Evolutionary conservation across 2,888 invertebrate genomes (phyloP), one percentile per base, ranked within the genome.

Genomic region (Leptinotarsa rubiginosa): DNA sequence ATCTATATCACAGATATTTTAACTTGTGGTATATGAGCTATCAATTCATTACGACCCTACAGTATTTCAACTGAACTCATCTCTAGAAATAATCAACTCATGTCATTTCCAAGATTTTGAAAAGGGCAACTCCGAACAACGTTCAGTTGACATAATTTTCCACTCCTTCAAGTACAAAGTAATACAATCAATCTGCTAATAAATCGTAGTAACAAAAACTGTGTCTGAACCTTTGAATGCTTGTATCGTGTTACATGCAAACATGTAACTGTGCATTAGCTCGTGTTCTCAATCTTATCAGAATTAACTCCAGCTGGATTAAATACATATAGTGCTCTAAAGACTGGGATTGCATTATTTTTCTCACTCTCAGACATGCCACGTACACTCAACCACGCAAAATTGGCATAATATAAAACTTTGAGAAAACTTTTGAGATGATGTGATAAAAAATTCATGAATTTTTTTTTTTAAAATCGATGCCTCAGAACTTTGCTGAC

Each of bases 321-420:
- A 56, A 22, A 22, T 56, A 20, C 56, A 56, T 56, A 15, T 12
- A 56, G 22, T 56, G 13, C 56, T 20, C 22, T 56, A 22, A 56
- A 56, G 56, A 22, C 22, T 56, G 56, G 12, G 22, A 22, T 56
- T 20, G 22, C 18, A 56, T 20, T 56, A 56, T 56, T 56, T 22
- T 22, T 56, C 13, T 20, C 18, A 56, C 20, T 56, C 56, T 22
- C 4, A 22, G 20, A 56, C 56, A 56, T 56, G 56, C 56, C 22
- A 56, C 22, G 15, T 56, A 13, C 20, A 56, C 22, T 56, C 22
- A 4, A 56, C 56, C 22, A 56, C 56, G 56, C 56, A 56, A 56
- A 56, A 56, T 25, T 20, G 56, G 56, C 56, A 56, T 56, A 56
- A 22, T 56, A 56, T 56, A 15, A 56, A 56, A 56, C 12, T 56